Conservation (phyloP, 2,113 vertebrate species). For the Muntiacus reevesi region DNA sequence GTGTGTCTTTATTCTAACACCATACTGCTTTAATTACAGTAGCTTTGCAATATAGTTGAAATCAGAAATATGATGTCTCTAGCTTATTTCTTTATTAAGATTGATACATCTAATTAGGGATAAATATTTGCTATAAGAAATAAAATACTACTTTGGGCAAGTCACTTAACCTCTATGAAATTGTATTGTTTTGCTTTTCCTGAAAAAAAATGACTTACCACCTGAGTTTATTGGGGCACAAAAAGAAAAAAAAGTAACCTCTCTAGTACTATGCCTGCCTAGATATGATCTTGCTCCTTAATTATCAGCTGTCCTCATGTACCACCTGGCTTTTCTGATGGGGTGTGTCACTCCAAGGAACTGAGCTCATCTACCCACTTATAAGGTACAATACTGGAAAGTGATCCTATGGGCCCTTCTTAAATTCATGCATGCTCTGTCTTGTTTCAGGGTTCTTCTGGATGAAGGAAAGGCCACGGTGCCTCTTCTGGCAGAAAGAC, state of each 20-base stretch:
- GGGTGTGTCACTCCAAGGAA: accelerated
- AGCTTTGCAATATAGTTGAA: neutral
- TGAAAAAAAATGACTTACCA: neutral
- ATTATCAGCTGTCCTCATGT: neutral
- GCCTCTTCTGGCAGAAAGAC: slow-evolving; percentile 53
- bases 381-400: neutral
- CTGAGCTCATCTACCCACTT: neutral
- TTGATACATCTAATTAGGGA: neutral
- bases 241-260: neutral
- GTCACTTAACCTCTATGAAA: neutral
- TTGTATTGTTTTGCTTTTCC: neutral
- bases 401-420: accelerated
- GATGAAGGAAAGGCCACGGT: slow-evolving; percentile 50
- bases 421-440: accelerated
- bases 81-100: neutral
- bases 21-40: neutral
- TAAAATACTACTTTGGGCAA: neutral
- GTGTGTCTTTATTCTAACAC: neutral
- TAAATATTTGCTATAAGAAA: neutral
- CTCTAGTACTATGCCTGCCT: neutral
- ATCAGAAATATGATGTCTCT: neutral
- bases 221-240: neutral
- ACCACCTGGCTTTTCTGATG: neutral
- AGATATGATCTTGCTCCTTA: neutral
- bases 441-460: slow-evolving; percentile 19